Evolutionary conservation across 2,113 vertebrate species (phyloP), one percentile per base, ranked within the genome.

Genomic region (Uria lomvia): DNA sequence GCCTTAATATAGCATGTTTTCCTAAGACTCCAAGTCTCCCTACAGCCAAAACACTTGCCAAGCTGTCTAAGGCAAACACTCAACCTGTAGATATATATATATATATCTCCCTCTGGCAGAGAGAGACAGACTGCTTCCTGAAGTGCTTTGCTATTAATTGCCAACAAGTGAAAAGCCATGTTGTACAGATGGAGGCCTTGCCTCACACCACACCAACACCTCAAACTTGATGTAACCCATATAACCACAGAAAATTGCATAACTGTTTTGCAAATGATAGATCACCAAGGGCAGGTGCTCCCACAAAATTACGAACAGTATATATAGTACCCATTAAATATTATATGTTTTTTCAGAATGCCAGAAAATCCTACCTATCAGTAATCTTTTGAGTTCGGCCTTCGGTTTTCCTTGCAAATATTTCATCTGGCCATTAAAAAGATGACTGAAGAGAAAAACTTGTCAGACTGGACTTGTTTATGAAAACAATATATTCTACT

Each of bases 211-310:
- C 52, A 52, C 52, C 50, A 72, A 32, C 40, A 58, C 14, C 36
- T 43, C 1, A 0, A 60, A 63, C 9, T 38, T 13, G 16, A 83
- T 40, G 38, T 18, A 73, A 70, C 7, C 5, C 1, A 11, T 42
- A 43, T 3, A 2, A 67, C 40, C 40, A 86, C 27, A 83, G 55
- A 83, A 88, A 86, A 67, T 4, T 40, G 11, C 12, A 3, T 50
- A 49, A 50, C 4, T 58, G 12, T 43, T 82, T 59, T 62, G 50
- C 38, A 81, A 12, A 8, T 4, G 30, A 32, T 5, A 72, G 62
- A 59, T 26, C 26, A 81, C 22, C 32, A 75, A 74, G 30, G 47
- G 16, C 9, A 38, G 26, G 15, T 68, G 49, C 26, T 65, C 49
- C 65, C 30, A 87, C 14, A 56, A 90, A 74, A 86, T 29, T 63